phyloP scores from a whole-genome alignment of 1,140 invertebrate genomes.

The Hormaphis cornu region DNA sequence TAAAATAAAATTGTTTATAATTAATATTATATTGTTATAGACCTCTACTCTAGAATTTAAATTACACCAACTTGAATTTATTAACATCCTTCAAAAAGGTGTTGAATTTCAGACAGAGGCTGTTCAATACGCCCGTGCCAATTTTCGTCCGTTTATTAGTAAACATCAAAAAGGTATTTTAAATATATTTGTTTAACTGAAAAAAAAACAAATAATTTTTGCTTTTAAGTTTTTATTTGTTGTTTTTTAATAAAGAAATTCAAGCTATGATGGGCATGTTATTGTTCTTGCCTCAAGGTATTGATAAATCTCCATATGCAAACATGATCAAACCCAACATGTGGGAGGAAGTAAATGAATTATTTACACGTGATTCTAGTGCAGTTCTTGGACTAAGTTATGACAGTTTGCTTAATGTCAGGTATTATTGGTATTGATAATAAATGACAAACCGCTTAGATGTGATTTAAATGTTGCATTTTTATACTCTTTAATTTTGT shows the following conservation, averaged over 20 bases:
- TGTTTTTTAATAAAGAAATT: constrained; percentile 49
- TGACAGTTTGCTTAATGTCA: constrained; percentile 67
- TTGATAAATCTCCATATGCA: constrained; percentile 71
- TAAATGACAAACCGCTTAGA: neutral
- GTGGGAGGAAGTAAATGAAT: constrained; percentile 79
- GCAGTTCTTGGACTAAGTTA: constrained; percentile 79
- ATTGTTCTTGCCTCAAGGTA: constrained; percentile 67
- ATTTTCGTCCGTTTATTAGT: constrained; percentile 74
- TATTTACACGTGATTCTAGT: constrained; percentile 89
- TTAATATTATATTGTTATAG: constrained; percentile 41
- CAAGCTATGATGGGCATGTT: constrained; percentile 82
- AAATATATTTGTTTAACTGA: neutral
- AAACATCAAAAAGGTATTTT: constrained; percentile 66
- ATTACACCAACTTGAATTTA: constrained; percentile 65
- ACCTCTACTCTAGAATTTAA: constrained; percentile 79
- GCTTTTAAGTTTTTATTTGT: neutral
- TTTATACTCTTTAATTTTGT: neutral
- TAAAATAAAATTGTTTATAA: neutral
- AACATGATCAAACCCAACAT: constrained; percentile 65
- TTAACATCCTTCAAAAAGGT: constrained; percentile 60
- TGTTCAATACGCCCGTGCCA: constrained; percentile 73
- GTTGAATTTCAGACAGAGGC: constrained; percentile 59
- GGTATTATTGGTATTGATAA: constrained; percentile 43
- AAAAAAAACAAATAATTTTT: neutral
- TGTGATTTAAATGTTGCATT: constrained; percentile 1